Conservation (phyloP, 2,888 invertebrate genomes). For the Tribolium freemani region DNA sequence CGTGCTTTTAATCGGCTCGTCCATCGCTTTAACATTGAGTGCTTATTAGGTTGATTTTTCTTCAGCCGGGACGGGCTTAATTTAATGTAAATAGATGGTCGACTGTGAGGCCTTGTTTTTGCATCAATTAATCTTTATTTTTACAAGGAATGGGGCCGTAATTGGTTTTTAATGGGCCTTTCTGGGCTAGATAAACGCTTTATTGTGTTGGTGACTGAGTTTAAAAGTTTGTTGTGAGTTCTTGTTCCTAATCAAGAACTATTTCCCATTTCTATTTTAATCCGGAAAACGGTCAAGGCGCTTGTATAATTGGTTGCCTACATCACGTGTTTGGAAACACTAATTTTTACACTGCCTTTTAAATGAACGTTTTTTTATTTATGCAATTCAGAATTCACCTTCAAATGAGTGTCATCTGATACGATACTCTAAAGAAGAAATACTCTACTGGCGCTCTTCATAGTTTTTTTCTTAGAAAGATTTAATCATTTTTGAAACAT, state of each 20-base stretch:
- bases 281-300: neutral
- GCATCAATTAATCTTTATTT: constrained; percentile 26
- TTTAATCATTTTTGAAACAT: no score
- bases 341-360: no score
- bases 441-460: no score
- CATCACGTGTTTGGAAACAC: neutral
- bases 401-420: no score
- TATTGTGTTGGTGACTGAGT: neutral
- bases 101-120: neutral
- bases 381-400: no score
- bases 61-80: neutral
- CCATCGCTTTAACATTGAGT: neutral
- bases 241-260: neutral
- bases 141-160: neutral
- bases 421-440: no score
- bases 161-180: constrained; percentile 12
- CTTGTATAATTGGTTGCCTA: neutral
- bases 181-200: neutral
- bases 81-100: constrained; percentile 32
- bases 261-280: neutral
- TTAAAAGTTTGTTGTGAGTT: neutral
- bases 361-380: no score
- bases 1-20: constrained; percentile 24
- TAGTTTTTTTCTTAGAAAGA: no score
- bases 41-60: constrained; percentile 16